Evolutionary conservation across 1,140 invertebrate genomes (phyloP).

Genomic region (Drosophila ogumai): DNA sequence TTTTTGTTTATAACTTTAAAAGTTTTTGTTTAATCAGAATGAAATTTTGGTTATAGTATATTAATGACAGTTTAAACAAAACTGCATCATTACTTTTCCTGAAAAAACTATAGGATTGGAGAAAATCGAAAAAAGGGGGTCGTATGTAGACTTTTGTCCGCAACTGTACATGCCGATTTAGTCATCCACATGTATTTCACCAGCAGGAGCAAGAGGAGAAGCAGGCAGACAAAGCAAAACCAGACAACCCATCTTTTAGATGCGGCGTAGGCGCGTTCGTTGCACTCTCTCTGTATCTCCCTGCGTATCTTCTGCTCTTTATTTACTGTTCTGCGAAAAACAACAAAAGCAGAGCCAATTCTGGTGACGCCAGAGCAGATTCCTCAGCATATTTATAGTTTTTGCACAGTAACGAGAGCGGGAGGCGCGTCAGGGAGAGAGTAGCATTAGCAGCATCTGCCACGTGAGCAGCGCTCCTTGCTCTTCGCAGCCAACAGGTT

Average conservation of each 20-base stretch:
- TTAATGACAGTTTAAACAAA: too few species aligned
- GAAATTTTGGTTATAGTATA: too few species aligned
- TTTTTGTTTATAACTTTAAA: too few species aligned
- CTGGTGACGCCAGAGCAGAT: conserved; percentile 37
- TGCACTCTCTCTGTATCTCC: conserved; percentile 25
- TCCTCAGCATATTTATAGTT: conserved; percentile 37
- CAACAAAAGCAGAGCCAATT: conserved; percentile 15
- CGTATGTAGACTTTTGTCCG: too few species aligned
- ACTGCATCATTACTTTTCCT: too few species aligned
- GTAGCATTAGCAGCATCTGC: conserved; percentile 19
- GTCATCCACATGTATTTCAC: background rate
- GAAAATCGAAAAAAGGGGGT: too few species aligned
- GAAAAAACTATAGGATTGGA: too few species aligned
- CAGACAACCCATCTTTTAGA: conserved; percentile 33
- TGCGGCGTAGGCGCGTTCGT: conserved; percentile 49
- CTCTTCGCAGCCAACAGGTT: conserved; percentile 30
- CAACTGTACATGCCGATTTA: conserved; percentile 4
- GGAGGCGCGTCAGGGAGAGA: conserved; percentile 18
- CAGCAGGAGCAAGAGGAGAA: conserved; percentile 1
- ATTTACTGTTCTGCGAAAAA: conserved; percentile 25
- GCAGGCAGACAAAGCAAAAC: conserved; percentile 20
- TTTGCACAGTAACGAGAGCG: conserved; percentile 11
- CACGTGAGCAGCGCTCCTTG: conserved; percentile 21
- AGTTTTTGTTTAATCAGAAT: too few species aligned
- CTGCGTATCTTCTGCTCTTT: conserved; percentile 3